These are phyloP conservation scores for Panurus biarmicus DNA, from an alignment of 2,113 vertebrate species.

Conservation along the genomic window DNA sequence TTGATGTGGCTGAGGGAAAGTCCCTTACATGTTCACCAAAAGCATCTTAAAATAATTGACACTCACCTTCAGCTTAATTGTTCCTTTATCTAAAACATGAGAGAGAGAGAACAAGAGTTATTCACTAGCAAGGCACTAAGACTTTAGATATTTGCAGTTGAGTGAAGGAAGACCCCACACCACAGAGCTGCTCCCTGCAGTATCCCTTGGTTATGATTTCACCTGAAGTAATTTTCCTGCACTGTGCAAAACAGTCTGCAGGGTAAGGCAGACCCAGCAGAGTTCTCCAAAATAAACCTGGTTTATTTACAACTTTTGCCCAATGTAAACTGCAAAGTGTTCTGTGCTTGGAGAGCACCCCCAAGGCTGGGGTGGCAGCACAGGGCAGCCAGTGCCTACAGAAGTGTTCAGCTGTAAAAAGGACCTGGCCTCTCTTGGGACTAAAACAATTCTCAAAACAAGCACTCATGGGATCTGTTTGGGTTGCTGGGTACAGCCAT, in stretches of 20 bases:
- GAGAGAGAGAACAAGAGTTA: neutral
- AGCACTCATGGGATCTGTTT: neutral
- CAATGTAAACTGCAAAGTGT: neutral
- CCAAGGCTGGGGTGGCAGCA: neutral
- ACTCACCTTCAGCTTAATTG: conserved; percentile 88
- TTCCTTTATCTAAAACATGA: conserved; percentile 84
- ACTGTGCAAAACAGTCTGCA: neutral
- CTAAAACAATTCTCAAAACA: neutral
- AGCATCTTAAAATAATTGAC: neutral
- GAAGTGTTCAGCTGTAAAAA: neutral
- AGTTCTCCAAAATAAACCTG: neutral
- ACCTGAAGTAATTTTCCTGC: neutral
- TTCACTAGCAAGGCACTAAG: neutral
- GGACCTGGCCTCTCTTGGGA: neutral
- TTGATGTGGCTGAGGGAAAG: neutral
- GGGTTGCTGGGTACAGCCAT: neutral
- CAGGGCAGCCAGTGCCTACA: neutral
- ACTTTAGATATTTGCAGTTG: neutral
- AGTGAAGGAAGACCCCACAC: neutral
- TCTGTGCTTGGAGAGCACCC: neutral
- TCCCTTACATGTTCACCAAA: neutral
- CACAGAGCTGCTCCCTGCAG: neutral
- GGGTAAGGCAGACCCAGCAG: neutral
- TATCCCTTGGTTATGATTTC: neutral
- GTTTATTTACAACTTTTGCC: neutral